Evolutionary conservation across 2,113 vertebrate species (phyloP), one percentile per base, ranked within the genome.

Genomic region (Protobothrops flavoviridis): DNA sequence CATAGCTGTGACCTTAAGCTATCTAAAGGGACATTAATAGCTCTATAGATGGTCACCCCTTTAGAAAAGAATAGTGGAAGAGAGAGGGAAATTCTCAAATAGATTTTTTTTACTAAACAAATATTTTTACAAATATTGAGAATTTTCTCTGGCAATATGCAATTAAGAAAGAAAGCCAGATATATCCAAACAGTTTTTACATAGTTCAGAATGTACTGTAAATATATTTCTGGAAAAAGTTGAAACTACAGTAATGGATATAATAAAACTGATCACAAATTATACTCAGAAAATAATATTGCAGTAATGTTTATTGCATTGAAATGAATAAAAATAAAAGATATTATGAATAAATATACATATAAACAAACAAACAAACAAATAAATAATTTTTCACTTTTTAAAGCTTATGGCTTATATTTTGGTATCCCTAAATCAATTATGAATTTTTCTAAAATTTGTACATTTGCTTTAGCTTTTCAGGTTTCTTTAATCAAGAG

Each of bases 241-340:
- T 33, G 90, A 23, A 87, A 85, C 61, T 94, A 55, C 90, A 15
- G 91, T 91, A 88, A 92, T 64, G 64, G 93, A 86, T 53, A 4
- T 29, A 57, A 23, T 86, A 33, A 50, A 52, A 39, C 94, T 56
- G 94, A 94, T 96, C 39, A 94, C 95, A 97, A 96, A 61, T 94
- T 96, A 96, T 94, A 89, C 61, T 95, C 93, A 90, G 96, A 96
- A 94, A 96, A 96, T 98, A 98, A 98, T 98, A 97, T 96, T 94
- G 81, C 95, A 96, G 97, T 97, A 96, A 97, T 95, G 95, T 96
- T 98, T 98, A 97, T 94, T 96, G 94, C 93, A 95, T 93, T 89
- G 94, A 98, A 97, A 97, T 94, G 94, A 97, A 97, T 96, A 94
- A 96, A 92, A 97, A 91, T 94, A 94, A 97, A 93, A 93, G 95